Evolutionary conservation across 35 echinoderm and acorn worm species (phyloP).

Genomic region (Heliocidaris erythrogramma): DNA sequence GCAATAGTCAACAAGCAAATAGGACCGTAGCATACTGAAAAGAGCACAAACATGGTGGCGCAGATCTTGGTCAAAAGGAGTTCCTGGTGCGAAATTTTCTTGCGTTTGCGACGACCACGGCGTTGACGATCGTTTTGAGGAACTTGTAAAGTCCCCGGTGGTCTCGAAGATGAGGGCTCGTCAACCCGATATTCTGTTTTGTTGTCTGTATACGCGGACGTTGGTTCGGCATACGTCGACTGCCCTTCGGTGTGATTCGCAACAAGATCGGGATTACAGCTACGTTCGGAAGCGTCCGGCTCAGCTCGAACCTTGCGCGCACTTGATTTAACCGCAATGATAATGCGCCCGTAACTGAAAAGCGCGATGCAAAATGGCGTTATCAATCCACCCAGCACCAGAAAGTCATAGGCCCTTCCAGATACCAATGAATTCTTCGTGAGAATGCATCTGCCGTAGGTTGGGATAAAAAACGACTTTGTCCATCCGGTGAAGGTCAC

Average conservation of each 20-base stretch:
- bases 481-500: neutral
- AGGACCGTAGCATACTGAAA: constrained; percentile 50
- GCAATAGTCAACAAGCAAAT: constrained; percentile 26
- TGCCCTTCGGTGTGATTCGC: neutral
- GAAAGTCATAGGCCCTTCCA: neutral
- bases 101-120: neutral
- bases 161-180: neutral
- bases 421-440: neutral
- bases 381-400: constrained; percentile 33
- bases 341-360: constrained; percentile 45
- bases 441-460: constrained; percentile 46
- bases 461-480: neutral
- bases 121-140: neutral
- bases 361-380: neutral
- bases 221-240: neutral
- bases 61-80: constrained; percentile 47
- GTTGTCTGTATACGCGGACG: neutral
- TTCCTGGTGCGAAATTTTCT: neutral
- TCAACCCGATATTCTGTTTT: neutral
- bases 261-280: neutral
- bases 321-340: neutral
- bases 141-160: neutral
- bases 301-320: constrained; percentile 3
- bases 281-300: neutral
- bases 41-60: constrained; percentile 40